A percentile compares a stretch with the other conserved stretches of the same genome.
These are phyloP conservation scores for Netelia virgata DNA, from an alignment of 2,888 invertebrate species.

Conservation along the genomic window DNA sequence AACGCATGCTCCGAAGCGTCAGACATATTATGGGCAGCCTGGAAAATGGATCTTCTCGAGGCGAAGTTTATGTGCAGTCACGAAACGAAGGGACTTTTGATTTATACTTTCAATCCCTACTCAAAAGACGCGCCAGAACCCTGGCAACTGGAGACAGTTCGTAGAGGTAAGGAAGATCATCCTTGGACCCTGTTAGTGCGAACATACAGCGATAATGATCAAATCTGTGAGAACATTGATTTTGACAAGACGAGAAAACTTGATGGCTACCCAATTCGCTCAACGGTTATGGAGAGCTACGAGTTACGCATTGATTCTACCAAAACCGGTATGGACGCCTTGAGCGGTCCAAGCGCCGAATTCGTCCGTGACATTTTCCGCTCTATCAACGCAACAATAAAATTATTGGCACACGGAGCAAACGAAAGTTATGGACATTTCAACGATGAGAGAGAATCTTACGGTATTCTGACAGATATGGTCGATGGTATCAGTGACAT, in stretches of 20 bases:
- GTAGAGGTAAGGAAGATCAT: neutral
- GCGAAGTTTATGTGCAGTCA: slow-evolving; percentile 62
- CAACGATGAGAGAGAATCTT: too few relatives aligned
- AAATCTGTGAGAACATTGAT: neutral
- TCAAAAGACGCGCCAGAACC: slow-evolving; percentile 24
- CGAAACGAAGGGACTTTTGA: neutral
- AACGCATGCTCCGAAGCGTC: slow-evolving; percentile 56
- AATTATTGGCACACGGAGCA: too few relatives aligned
- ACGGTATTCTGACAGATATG: neutral
- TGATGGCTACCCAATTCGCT: neutral
- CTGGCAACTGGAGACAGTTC: slow-evolving; percentile 51
- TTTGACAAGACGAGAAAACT: neutral
- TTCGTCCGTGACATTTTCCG: neutral
- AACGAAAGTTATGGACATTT: too few relatives aligned
- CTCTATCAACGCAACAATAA: neutral
- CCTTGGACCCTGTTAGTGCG: neutral
- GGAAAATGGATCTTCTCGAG: slow-evolving; percentile 60
- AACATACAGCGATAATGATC: neutral
- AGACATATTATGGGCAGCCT: slow-evolving; percentile 47
- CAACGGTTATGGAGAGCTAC: neutral
- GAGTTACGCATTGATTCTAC: neutral
- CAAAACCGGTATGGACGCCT: neutral
- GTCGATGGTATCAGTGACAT: slow-evolving; percentile 3
- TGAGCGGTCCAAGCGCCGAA: neutral
- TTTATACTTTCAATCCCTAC: slow-evolving; percentile 70